Percentiles rank a stretch among this genome's conserved stretches.
These are phyloP conservation scores for Platycercus adscitus DNA, from an alignment of 2,113 vertebrate species.

Conservation along the genomic window DNA sequence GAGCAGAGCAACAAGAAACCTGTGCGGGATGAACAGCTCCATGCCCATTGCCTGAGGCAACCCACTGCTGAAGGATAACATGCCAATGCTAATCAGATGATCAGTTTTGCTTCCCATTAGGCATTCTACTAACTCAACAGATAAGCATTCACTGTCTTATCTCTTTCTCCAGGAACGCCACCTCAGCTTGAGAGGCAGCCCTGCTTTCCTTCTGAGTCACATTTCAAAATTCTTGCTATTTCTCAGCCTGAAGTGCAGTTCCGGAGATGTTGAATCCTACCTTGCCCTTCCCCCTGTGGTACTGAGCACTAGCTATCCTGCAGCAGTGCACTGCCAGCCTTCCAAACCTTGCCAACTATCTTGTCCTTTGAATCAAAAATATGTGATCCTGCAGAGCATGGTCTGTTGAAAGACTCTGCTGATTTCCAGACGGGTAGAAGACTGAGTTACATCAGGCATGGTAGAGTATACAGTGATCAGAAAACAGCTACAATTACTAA, in stretches of 20 bases:
- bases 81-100: slow-evolving; percentile 54
- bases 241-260: fast-evolving
- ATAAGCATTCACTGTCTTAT: not conserved
- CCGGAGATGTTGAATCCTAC: not conserved
- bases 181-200: not conserved
- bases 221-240: not conserved
- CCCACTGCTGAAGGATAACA: slow-evolving; percentile 13
- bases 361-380: not conserved
- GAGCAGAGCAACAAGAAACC: slow-evolving; percentile 27
- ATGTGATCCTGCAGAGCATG: not conserved
- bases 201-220: not conserved
- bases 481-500: not conserved
- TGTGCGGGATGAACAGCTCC: not conserved
- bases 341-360: not conserved
- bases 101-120: not conserved
- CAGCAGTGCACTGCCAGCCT: not conserved
- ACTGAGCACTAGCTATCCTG: not conserved
- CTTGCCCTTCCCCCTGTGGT: fast-evolving
- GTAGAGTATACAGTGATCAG: not conserved
- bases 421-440: not conserved
- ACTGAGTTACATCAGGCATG: not conserved
- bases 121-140: slow-evolving; percentile 13
- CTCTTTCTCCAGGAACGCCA: not conserved
- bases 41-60: not conserved
- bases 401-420: not conserved